phyloP scores from a whole-genome alignment of 2,888 invertebrate genomes.

The Lasioglossum marginatum region DNA sequence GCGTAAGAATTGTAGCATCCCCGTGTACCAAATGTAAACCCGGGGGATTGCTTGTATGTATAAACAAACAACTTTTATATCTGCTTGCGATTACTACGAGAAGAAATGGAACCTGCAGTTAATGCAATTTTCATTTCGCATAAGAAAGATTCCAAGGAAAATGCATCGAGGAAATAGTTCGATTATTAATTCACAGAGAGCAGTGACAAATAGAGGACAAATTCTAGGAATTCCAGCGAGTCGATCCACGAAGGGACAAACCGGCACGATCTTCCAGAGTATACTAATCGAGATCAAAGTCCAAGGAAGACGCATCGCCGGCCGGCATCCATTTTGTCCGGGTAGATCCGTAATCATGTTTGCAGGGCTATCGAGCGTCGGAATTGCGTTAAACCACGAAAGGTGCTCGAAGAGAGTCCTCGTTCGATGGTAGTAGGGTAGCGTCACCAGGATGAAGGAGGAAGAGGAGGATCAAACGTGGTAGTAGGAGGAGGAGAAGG shows the following conservation, averaged over 20 bases:
- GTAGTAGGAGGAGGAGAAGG: neutral
- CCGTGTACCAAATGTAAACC: too few species aligned
- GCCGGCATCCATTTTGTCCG: neutral
- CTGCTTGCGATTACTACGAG: too few species aligned
- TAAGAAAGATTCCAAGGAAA: too few species aligned
- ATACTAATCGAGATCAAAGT: neutral
- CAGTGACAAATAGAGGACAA: neutral
- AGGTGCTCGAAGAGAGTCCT: slow-evolving; percentile 46
- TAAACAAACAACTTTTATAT: too few species aligned
- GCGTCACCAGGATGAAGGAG: slow-evolving; percentile 54
- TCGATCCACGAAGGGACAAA: neutral
- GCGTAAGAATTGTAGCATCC: too few species aligned
- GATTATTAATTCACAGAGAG: neutral
- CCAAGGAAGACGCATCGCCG: slow-evolving; percentile 2
- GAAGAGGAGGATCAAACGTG: neutral
- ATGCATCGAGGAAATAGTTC: too few species aligned
- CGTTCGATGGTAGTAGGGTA: slow-evolving; percentile 34
- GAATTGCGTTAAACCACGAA: slow-evolving; percentile 73
- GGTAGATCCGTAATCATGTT: slow-evolving; percentile 11
- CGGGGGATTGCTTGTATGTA: too few species aligned
- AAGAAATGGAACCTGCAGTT: too few species aligned
- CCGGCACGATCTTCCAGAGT: neutral
- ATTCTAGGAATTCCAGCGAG: neutral
- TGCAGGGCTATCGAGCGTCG: slow-evolving; percentile 45
- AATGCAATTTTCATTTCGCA: too few species aligned